Evolutionary conservation across 1,140 invertebrate genomes (phyloP).

Genomic region (Drosophila pseudoananassae): DNA sequence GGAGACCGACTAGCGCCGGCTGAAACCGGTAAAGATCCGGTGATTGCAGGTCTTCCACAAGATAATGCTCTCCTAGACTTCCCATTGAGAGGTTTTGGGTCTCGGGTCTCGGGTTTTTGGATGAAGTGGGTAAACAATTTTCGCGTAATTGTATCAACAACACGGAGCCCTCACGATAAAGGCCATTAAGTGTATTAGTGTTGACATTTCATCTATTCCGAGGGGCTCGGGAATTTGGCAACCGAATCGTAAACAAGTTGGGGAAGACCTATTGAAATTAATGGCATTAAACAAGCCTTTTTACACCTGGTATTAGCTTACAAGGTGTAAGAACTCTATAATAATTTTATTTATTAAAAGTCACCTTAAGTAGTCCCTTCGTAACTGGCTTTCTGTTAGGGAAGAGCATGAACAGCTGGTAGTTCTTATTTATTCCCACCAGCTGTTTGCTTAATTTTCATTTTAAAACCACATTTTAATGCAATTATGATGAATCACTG

Average conservation of each 20-base stretch:
- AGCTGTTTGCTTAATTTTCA: background rate
- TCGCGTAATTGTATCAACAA: constrained; percentile 43
- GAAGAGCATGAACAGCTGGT: background rate
- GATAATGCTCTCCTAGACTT: constrained; percentile 18
- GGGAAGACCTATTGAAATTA: constrained; percentile 2
- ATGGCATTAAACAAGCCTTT: constrained; percentile 1
- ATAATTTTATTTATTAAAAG: too few species aligned
- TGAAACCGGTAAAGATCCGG: constrained; percentile 60
- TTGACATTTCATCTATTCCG: constrained; percentile 42
- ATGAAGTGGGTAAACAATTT: constrained; percentile 34
- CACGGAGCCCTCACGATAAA: background rate
- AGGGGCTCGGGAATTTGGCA: constrained; percentile 24
- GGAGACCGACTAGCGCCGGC: constrained; percentile 62
- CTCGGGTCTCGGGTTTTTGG: constrained; percentile 2
- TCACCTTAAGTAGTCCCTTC: too few species aligned
- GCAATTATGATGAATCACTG: background rate
- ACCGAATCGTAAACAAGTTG: constrained; percentile 27
- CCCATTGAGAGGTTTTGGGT: constrained; percentile 22
- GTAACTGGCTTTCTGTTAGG: background rate
- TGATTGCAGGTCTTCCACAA: constrained; percentile 28
- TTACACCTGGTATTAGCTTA: background rate
- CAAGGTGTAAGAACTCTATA: too few species aligned
- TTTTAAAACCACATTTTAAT: background rate
- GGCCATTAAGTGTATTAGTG: constrained; percentile 9
- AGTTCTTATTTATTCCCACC: constrained; percentile 8